Evolutionary conservation across 1,140 invertebrate species (phyloP).

Genomic region (Potamilus streckersoni): DNA sequence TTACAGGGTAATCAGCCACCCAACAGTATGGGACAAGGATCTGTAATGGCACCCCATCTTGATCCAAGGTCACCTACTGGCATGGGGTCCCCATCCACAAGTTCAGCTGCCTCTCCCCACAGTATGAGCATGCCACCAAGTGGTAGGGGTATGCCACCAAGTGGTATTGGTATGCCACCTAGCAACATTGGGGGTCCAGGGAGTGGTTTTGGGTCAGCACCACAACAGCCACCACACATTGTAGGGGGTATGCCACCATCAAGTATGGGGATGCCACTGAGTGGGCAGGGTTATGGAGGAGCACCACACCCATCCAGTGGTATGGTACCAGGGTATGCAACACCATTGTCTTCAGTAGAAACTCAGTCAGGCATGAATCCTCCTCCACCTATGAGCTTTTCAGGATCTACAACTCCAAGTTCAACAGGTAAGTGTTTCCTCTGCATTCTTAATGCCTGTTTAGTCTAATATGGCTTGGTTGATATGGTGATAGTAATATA

Average conservation of each 20-base stretch:
- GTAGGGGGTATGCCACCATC: slow-evolving; percentile 13
- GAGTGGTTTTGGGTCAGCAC: slow-evolving; percentile 6
- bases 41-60: background rate
- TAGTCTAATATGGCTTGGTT: background rate
- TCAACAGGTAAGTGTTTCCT: background rate
- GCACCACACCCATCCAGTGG: slow-evolving; percentile 3
- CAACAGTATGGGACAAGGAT: background rate
- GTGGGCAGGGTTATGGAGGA: slow-evolving; percentile 7
- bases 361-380: slow-evolving; percentile 37
- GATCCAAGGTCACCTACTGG: background rate
- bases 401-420: slow-evolving; percentile 17
- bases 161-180: slow-evolving; percentile 16
- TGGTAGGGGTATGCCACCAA: slow-evolving; percentile 23
- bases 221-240: slow-evolving; percentile 1
- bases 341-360: slow-evolving; percentile 44
- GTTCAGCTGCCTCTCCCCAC: background rate
- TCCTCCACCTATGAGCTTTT: background rate
- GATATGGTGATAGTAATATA: too few species aligned
- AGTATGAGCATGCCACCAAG: slow-evolving; percentile 4
- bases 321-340: slow-evolving; percentile 12
- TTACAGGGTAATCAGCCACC: background rate
- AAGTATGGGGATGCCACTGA: slow-evolving; percentile 5
- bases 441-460: background rate
- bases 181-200: slow-evolving; percentile 19
- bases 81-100: slow-evolving; percentile 1